phyloP scores from a whole-genome alignment of 2,113 vertebrate species.

The Bubalus kerabau region DNA sequence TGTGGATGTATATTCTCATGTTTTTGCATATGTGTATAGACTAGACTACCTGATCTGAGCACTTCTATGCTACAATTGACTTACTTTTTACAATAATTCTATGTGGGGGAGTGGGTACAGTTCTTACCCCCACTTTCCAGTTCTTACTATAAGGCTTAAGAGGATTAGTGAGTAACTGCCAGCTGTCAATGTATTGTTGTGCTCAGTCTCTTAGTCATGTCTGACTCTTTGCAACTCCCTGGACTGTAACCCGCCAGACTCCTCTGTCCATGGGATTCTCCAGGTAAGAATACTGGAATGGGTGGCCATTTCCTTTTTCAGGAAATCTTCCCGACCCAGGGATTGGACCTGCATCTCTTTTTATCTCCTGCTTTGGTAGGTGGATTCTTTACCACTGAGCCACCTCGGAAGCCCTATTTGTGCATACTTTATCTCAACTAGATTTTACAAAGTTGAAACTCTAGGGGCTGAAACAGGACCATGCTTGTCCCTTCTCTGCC shows the following conservation, averaged over 20 bases:
- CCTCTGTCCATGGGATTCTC: background rate
- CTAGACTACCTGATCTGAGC: background rate
- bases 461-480: background rate
- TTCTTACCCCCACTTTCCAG: background rate
- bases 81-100: background rate
- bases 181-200: background rate
- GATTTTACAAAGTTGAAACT: background rate
- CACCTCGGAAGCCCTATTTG: background rate
- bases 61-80: background rate
- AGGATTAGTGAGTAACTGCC: background rate
- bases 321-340: background rate
- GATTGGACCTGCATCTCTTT: background rate
- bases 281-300: background rate
- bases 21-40: background rate
- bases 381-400: background rate
- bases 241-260: background rate
- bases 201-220: background rate
- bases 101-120: background rate
- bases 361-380: background rate
- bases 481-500: background rate
- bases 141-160: background rate
- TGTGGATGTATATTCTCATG: background rate
- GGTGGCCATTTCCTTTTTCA: background rate
- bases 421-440: background rate
- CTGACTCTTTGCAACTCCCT: background rate